phyloP scores from a whole-genome alignment of 2,888 invertebrate genomes.

The Drosophila silvestris region DNA sequence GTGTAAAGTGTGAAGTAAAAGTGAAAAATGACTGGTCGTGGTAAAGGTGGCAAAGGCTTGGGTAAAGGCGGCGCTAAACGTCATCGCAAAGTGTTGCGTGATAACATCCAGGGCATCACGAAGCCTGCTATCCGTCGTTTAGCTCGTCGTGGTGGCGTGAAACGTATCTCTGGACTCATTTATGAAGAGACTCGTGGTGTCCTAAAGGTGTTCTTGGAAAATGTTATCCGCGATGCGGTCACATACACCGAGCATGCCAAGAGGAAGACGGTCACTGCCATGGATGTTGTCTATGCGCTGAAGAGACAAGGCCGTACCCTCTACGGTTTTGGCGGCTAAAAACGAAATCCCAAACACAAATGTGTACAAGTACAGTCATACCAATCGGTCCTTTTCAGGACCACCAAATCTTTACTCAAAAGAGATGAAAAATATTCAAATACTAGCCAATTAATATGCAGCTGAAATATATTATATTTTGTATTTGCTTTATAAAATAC shows the following conservation, averaged over 20 bases:
- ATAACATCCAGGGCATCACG: too few species aligned
- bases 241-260: conserved; percentile 95
- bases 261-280: conserved; percentile 94
- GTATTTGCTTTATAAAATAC: background rate
- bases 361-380: background rate
- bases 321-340: conserved; percentile 92
- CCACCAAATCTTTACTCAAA: background rate
- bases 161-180: conserved; percentile 90
- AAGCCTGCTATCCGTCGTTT: conserved; percentile 87
- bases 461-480: background rate
- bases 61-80: conserved; percentile 86
- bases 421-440: background rate
- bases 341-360: background rate
- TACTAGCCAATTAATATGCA: background rate
- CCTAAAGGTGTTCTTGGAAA: conserved; percentile 92
- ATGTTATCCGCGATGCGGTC: conserved; percentile 93
- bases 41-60: conserved; percentile 84
- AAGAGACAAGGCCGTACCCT: conserved; percentile 93
- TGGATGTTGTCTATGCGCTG: conserved; percentile 95
- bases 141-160: conserved; percentile 90
- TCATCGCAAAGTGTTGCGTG: conserved; percentile 91
- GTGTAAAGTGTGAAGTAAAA: background rate
- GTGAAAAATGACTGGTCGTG: conserved; percentile 86
- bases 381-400: conserved; percentile 2
- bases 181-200: conserved; percentile 93